Evolutionary conservation across 2,113 vertebrate genomes (phyloP), one percentile per base, ranked within the genome.

Genomic region (Lagenorhynchus albirostris): DNA sequence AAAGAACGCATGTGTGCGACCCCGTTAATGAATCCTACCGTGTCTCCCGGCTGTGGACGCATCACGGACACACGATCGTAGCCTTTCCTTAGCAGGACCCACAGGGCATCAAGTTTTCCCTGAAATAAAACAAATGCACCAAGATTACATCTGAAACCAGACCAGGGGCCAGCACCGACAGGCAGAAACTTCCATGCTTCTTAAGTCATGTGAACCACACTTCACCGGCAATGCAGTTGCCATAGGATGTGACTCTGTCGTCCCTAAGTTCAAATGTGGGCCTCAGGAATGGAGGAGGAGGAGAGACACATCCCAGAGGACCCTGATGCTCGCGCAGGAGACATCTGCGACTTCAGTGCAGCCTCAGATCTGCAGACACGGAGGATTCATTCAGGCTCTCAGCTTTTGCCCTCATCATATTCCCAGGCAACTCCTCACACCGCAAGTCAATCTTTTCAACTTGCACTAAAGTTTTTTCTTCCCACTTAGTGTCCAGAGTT

Each of bases 31-130:
- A 77, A 50, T 95, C 97, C 95, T 99, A 99, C 99, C 99, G 99
- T 99, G 98, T 99, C 99, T 98, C 99, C 99, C 0, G 99, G 99
- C 87, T 99, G 99, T 14, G 99, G 99, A 93, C 99, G 99, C 99
- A 99, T 99, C 87, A 99, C 99, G 0, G 99, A 99, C 41, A 99
- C 99, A 0, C 99, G 99, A 97, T 99, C 99, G 2, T 99, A 99
- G 50, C 99, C 99, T 98, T 99, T 99, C 97, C 99, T 98, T 97
- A 99, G 98, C 73, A 99, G 98, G 9, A 99, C 99, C 99, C 99
- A 99, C 95, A 99, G 98, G 67, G 99, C 99, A 80, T 99, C 99
- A 95, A 99, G 96, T 97, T 99, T 99, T 79, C 99, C 99, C 99
- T 99, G 97, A 98, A 98, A 21, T 70, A 53, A 96, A 98, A 96